Evolutionary conservation across 2,888 invertebrate species (phyloP).

Genomic region (Phymatocera aterrima): DNA sequence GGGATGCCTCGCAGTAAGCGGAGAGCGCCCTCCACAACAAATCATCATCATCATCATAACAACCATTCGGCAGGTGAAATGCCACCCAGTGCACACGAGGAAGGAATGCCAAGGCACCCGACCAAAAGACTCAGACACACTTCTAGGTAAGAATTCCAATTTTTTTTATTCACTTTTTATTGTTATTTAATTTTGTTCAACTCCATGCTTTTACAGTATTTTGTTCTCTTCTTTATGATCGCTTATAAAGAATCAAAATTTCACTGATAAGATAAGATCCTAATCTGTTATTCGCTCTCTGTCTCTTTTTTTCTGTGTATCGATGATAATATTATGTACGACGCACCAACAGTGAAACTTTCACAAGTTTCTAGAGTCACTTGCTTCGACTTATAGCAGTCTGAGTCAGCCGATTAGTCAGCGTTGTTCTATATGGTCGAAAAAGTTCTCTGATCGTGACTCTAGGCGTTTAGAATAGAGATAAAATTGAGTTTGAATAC

Average conservation of each 20-base stretch:
- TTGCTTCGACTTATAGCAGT: constrained; percentile 3
- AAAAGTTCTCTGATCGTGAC: too few species aligned
- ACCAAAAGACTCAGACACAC: constrained; percentile 71
- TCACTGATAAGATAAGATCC: background rate
- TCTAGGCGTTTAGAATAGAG: too few species aligned
- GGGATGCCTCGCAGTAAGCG: constrained; percentile 74
- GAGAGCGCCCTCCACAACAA: constrained; percentile 73
- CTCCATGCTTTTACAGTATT: background rate
- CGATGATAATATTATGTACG: background rate
- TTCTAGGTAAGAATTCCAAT: constrained; percentile 60
- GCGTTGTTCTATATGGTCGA: too few species aligned
- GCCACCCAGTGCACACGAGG: constrained; percentile 71
- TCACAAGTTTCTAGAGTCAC: constrained; percentile 35
- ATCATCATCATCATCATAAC: constrained; percentile 61
- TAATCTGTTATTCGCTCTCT: too few species aligned
- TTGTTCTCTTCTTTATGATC: background rate
- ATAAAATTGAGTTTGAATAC: too few species aligned
- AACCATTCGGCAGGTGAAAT: constrained; percentile 68
- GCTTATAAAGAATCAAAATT: background rate
- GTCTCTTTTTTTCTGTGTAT: too few species aligned
- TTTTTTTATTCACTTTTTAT: background rate
- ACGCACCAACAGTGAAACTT: constrained; percentile 41
- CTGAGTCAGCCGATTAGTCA: background rate
- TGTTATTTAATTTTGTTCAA: background rate
- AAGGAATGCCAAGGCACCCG: constrained; percentile 70